phyloP scores from a whole-genome alignment of 1,140 invertebrate species.

The Macrostomum lignano region DNA sequence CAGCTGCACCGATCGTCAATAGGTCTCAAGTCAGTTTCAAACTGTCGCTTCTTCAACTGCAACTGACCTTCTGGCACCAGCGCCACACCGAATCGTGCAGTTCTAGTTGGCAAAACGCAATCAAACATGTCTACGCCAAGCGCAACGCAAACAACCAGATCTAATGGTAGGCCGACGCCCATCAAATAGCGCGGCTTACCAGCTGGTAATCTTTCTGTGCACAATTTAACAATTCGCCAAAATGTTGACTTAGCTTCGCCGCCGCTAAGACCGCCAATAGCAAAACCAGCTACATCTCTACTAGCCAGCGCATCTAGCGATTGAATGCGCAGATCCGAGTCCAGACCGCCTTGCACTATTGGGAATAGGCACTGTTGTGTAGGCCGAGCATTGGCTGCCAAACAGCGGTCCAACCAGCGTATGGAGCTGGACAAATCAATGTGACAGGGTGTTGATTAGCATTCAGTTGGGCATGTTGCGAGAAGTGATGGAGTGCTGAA shows the following conservation, averaged over 20 bases:
- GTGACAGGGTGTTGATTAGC: too few relatives aligned
- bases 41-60: constrained; percentile 49
- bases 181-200: constrained; percentile 12
- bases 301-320: constrained; percentile 36
- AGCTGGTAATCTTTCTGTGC: too few relatives aligned
- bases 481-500: too few relatives aligned
- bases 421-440: too few relatives aligned
- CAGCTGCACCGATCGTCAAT: constrained; percentile 64
- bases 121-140: constrained; percentile 12
- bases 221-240: too few relatives aligned
- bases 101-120: constrained; percentile 12
- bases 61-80: constrained; percentile 48
- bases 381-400: constrained; percentile 48
- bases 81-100: constrained; percentile 59
- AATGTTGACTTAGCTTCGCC: too few relatives aligned
- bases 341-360: constrained; percentile 77
- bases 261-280: constrained; percentile 79
- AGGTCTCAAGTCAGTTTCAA: constrained; percentile 45
- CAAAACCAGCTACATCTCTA: constrained; percentile 41
- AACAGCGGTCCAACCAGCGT: constrained; percentile 74
- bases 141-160: constrained; percentile 9
- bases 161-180: constrained; percentile 12
- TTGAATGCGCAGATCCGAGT: constrained; percentile 43
- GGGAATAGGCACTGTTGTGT: constrained; percentile 72
- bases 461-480: too few relatives aligned